Evolutionary conservation across 2,797 vertebrate species (phyloP).

Genomic region (Oreonectes daqikongensis): DNA sequence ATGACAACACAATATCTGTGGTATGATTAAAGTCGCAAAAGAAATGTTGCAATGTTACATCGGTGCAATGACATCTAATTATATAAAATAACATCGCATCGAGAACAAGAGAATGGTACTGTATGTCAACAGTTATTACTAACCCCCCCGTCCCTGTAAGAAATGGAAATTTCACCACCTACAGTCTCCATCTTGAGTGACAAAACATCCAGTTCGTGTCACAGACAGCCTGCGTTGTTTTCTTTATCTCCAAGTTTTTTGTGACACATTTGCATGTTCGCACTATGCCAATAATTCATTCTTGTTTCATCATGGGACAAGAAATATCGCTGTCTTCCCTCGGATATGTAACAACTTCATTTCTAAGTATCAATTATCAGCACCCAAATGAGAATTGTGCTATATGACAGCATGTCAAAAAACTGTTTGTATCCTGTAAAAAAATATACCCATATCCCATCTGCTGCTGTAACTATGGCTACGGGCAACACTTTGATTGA

Average conservation of each 20-base stretch:
- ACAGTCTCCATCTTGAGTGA: constrained; percentile 46
- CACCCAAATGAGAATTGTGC: constrained; percentile 31
- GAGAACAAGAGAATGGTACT: constrained; percentile 20
- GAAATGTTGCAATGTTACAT: constrained; percentile 3
- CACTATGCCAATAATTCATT: constrained; percentile 32
- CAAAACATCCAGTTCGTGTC: constrained; percentile 43
- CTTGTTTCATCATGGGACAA: constrained; percentile 25
- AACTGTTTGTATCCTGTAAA: constrained; percentile 26
- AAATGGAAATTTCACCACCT: constrained; percentile 54
- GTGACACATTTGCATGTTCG: constrained; percentile 47
- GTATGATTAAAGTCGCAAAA: constrained; percentile 17
- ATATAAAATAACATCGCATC: constrained; percentile 1
- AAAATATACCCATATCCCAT: constrained; percentile 30
- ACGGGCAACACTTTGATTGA: constrained; percentile 41
- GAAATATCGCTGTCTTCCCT: not conserved
- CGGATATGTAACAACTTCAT: constrained; percentile 25
- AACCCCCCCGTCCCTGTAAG: constrained; percentile 45
- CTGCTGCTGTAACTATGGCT: constrained; percentile 41
- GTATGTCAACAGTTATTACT: constrained; percentile 50
- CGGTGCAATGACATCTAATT: not conserved
- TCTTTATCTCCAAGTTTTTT: constrained; percentile 34
- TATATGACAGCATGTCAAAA: constrained; percentile 41
- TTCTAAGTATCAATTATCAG: constrained; percentile 46
- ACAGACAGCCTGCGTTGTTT: constrained; percentile 37
- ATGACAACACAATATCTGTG: constrained; percentile 18